Evolutionary conservation across 2,113 vertebrate species (phyloP).

Genomic region (Mungos mungo): DNA sequence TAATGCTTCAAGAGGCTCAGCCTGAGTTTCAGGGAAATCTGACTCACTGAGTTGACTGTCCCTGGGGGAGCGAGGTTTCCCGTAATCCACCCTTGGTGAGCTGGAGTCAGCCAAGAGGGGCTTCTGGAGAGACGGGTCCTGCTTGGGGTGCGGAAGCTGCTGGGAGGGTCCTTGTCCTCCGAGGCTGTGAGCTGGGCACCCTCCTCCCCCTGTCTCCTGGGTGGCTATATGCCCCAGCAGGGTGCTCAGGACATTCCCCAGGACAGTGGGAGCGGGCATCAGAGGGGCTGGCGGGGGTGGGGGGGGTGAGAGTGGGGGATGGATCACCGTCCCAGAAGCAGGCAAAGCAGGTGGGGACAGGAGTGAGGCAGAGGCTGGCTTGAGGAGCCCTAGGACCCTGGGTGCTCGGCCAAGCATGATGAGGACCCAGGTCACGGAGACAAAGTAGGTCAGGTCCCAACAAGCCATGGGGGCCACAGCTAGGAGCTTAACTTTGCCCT

Average conservation of each 20-base stretch:
- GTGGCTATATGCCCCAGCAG: not conserved
- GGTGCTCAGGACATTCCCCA: not conserved
- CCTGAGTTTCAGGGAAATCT: not conserved
- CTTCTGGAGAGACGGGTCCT: not conserved
- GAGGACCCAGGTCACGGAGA: no score
- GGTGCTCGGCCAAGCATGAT: rapidly evolving
- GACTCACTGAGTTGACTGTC: not conserved
- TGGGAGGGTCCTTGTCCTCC: not conserved
- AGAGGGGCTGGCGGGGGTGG: not conserved
- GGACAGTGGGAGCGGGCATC: not conserved
- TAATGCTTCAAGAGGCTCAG: not conserved
- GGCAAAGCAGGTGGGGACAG: not conserved
- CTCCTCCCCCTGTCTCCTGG: not conserved
- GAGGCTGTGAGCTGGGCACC: not conserved
- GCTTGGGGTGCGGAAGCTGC: not conserved
- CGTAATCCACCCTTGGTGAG: not conserved
- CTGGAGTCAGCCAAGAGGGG: not conserved
- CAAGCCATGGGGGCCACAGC: not conserved
- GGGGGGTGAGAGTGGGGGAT: no score
- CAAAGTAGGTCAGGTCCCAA: not conserved
- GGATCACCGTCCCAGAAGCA: not conserved
- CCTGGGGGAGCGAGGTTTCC: not conserved
- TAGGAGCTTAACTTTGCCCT: not conserved
- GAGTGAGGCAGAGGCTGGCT: rapidly evolving
- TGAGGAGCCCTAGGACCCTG: not conserved